Evolutionary conservation across 2,888 invertebrate genomes (phyloP).

Genomic region (Crioceris asparagi): DNA sequence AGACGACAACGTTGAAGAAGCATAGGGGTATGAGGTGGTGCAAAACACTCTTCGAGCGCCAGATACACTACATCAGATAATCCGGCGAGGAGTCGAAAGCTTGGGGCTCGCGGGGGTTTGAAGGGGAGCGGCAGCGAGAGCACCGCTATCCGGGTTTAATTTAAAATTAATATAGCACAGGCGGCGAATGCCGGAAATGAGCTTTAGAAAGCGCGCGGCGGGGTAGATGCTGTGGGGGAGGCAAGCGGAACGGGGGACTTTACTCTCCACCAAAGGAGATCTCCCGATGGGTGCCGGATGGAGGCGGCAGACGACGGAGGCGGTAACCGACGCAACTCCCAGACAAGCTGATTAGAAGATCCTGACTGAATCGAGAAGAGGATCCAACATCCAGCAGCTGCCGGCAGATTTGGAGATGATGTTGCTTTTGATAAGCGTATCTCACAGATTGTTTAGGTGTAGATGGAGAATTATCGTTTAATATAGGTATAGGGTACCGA

Average conservation of each 20-base stretch:
- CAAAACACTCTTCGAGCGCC: constrained; percentile 22
- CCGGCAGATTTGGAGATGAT: background rate
- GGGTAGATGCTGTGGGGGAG: constrained; percentile 17
- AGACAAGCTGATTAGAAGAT: constrained; percentile 16
- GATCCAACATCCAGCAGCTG: background rate
- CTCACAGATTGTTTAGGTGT: no score
- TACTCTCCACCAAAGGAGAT: no score
- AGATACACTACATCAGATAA: constrained; percentile 26
- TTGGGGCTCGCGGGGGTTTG: constrained; percentile 29
- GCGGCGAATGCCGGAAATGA: constrained; percentile 57
- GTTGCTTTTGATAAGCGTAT: no score
- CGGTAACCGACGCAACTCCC: constrained; percentile 15
- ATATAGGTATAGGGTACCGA: no score
- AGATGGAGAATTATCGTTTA: no score
- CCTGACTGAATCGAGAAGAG: background rate
- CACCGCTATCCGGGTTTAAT: constrained; percentile 51
- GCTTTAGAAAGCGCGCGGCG: constrained; percentile 44
- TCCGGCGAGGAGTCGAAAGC: constrained; percentile 30
- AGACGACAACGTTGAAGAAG: background rate
- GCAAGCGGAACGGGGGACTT: constrained; percentile 3
- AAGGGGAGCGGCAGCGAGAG: constrained; percentile 24
- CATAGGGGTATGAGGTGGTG: no score
- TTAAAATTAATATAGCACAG: constrained; percentile 62
- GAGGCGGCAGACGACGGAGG: no score
- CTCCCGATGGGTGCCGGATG: no score